Base-by-base conservation (phyloP, 1,140 invertebrate species). In the Orchesella cincta region DNA sequence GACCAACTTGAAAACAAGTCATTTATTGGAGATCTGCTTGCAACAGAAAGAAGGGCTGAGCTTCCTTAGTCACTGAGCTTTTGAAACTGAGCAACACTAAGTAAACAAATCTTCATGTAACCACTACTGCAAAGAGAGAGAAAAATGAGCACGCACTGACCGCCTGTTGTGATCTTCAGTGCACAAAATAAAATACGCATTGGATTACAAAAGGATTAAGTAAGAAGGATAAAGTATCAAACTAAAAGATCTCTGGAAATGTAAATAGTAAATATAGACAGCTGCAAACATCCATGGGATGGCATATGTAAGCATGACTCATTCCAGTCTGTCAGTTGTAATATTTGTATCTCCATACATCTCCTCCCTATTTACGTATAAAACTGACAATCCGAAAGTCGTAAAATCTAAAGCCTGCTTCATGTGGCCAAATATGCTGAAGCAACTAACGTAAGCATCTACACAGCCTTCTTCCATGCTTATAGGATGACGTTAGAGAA, bases 231-330 rank as follows among this genome's bases (percentile, higher is more conserved):
- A 67, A 67, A 33, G 62, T 33, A 33, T 67, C 62, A 31, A 33
- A 16, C 3, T 67, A 12, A n/a, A 33, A 67, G 62, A 67, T 33
- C 62, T 31, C 26, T 57, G 54, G 26, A 57, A 57, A 57, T 57
- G 54, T 57, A 57, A n/a, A n/a, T 46, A 46, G 39, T 12, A 46
- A 67, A 67, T 67, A 67, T 33, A 67, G 28, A 67, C 62, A 67
- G 62, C 62, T 67, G 62, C 62, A 67, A 67, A 67, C 62, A 67
- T 31, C 62, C 28, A 67, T 67, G 8, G n/a, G n/a, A n/a, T 67
- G 62, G 62, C 62, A 67, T 67, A 67, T 67, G 62, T 23, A 33
- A 31, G 62, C 62, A 67, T 67, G 62, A 67, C 62, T 67, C 62
- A 67, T 23, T n/a, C n/a, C n/a, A n/a, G n/a, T n/a, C n/a, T n/a